Conservation (phyloP, 2,888 invertebrate genomes). For the Linyphia triangularis region DNA sequence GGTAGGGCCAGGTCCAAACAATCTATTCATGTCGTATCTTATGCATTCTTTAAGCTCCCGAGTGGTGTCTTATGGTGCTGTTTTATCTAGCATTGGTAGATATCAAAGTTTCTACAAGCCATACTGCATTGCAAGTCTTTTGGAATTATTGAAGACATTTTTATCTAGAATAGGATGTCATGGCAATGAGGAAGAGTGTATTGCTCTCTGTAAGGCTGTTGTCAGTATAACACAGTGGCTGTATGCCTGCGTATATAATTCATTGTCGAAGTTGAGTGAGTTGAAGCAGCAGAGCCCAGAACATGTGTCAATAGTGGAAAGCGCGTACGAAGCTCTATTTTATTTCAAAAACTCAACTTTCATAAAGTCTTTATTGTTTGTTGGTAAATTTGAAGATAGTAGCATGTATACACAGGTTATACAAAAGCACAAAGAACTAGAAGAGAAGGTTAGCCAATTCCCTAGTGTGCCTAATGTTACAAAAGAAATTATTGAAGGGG, state of each 20-base stretch:
- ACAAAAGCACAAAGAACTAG: constrained; percentile 89
- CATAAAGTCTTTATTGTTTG: constrained; percentile 79
- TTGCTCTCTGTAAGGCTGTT: constrained; percentile 88
- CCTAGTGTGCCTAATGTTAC: constrained; percentile 74
- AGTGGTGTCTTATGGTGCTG: constrained; percentile 94
- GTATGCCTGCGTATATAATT: constrained; percentile 78
- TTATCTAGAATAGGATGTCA: constrained; percentile 79
- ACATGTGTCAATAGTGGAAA: constrained; percentile 79
- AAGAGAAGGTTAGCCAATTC: constrained; percentile 78
- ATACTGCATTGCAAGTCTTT: constrained; percentile 90
- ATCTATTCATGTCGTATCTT: constrained; percentile 92
- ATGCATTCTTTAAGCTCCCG: constrained; percentile 94
- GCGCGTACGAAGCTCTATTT: constrained; percentile 78
- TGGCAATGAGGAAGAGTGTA: constrained; percentile 90
- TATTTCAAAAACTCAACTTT: constrained; percentile 79
- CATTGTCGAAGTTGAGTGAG: constrained; percentile 79
- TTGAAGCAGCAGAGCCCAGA: constrained; percentile 78
- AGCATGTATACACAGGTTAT: constrained; percentile 85
- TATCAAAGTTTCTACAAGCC: constrained; percentile 92
- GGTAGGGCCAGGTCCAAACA: constrained; percentile 94
- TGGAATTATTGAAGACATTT: constrained; percentile 88
- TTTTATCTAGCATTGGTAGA: constrained; percentile 89
- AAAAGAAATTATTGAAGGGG: constrained; percentile 76
- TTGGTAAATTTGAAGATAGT: constrained; percentile 80
- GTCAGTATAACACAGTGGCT: constrained; percentile 80